These are phyloP conservation scores for Lasius platythorax DNA, from an alignment of 2,888 invertebrate genomes.

Conservation along the genomic window DNA sequence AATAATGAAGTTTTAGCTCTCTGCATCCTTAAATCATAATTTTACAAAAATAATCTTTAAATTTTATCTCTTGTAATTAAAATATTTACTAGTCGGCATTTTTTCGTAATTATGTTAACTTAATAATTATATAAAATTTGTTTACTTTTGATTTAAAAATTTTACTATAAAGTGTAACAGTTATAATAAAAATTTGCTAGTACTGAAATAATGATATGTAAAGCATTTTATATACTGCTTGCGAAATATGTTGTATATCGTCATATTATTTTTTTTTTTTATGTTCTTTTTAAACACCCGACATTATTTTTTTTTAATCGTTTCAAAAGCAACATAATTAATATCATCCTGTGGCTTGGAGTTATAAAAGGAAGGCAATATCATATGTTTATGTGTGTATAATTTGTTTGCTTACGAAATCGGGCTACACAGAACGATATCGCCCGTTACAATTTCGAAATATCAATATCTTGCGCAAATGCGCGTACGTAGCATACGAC, in stretches of 20 bases:
- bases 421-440: background rate
- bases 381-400: background rate
- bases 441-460: conserved; percentile 38
- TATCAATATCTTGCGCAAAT: conserved; percentile 31
- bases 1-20: conserved; percentile 31
- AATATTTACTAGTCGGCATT: background rate
- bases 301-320: background rate
- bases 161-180: background rate
- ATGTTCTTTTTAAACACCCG: background rate
- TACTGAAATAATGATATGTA: background rate
- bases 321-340: conserved; percentile 26
- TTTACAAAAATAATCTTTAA: conserved; percentile 4
- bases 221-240: background rate
- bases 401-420: background rate
- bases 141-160: background rate
- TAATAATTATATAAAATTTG: background rate
- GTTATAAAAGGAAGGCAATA: background rate
- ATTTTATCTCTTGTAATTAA: conserved; percentile 2
- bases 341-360: background rate
- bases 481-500: background rate
- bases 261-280: background rate
- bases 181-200: background rate
- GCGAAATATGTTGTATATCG: background rate
- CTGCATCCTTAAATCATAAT: background rate
- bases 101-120: background rate